A percentile compares a stretch with the other conserved stretches of the same genome.
These are phyloP conservation scores for Sapajus apella DNA, from an alignment of 2,113 vertebrate species.

Conservation along the genomic window DNA sequence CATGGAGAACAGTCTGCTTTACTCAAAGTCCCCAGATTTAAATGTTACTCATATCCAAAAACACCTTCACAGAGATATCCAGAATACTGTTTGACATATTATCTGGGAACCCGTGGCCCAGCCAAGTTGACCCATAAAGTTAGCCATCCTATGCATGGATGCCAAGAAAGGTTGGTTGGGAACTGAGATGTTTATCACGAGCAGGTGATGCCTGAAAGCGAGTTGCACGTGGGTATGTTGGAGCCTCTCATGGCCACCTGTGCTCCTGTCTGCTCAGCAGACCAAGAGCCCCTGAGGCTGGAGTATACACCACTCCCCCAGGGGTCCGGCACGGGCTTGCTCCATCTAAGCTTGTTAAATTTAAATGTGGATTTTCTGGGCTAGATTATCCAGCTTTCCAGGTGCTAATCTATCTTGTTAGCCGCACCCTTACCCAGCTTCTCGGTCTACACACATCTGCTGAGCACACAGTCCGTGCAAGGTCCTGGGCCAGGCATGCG, in stretches of 20 bases:
- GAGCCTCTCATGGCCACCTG: rapidly evolving
- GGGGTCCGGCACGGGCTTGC: neutral
- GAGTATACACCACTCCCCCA: too few species aligned
- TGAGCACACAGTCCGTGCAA: rapidly evolving
- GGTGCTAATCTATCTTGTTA: rapidly evolving
- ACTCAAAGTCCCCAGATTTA: neutral
- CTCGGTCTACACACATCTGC: rapidly evolving
- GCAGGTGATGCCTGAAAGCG: rapidly evolving
- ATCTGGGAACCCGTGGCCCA: neutral
- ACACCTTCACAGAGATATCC: too few species aligned
- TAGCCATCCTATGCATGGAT: rapidly evolving
- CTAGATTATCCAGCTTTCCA: rapidly evolving
- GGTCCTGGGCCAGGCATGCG: rapidly evolving
- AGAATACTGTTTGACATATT: neutral
- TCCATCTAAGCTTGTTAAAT: rapidly evolving
- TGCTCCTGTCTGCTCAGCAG: neutral
- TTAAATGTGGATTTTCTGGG: rapidly evolving
- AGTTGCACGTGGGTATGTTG: rapidly evolving
- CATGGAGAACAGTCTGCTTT: neutral
- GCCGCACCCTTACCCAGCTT: too few species aligned
- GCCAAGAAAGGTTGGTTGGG: rapidly evolving
- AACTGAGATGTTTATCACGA: rapidly evolving
- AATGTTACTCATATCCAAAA: neutral
- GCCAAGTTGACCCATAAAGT: rapidly evolving
- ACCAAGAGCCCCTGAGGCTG: neutral